Conservation (phyloP, 2,113 vertebrate genomes). For the Dipodomys stephensi region DNA sequence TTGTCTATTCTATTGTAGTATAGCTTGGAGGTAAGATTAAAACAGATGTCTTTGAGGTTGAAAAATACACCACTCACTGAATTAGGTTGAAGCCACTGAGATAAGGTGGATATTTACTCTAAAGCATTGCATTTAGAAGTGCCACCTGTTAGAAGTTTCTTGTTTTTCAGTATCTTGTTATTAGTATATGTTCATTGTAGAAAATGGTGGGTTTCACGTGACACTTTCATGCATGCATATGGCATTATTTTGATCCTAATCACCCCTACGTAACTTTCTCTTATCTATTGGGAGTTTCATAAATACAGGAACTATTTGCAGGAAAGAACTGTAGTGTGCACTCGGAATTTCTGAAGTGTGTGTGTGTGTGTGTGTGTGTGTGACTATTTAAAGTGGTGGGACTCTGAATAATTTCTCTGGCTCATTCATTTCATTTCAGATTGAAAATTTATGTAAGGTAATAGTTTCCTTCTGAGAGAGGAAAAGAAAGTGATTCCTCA, state of each 20-base stretch:
- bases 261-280: background rate
- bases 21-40: background rate
- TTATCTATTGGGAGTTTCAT: background rate
- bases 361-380: background rate
- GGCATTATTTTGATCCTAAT: background rate
- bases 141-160: background rate
- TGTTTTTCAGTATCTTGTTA: background rate
- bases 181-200: background rate
- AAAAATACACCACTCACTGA: background rate
- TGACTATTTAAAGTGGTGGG: background rate
- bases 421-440: slow-evolving; percentile 49
- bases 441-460: background rate
- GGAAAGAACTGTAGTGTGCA: background rate
- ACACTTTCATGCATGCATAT: background rate
- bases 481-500: background rate
- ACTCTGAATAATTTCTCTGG: background rate
- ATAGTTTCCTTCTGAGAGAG: background rate
- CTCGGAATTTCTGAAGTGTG: background rate
- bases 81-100: background rate
- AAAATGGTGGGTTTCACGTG: background rate
- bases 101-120: background rate
- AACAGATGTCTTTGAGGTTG: background rate
- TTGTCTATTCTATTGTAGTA: background rate
- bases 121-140: background rate
- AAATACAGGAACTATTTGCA: background rate